Conservation (phyloP, 2,113 vertebrate genomes). For the Apteryx mantelli region DNA sequence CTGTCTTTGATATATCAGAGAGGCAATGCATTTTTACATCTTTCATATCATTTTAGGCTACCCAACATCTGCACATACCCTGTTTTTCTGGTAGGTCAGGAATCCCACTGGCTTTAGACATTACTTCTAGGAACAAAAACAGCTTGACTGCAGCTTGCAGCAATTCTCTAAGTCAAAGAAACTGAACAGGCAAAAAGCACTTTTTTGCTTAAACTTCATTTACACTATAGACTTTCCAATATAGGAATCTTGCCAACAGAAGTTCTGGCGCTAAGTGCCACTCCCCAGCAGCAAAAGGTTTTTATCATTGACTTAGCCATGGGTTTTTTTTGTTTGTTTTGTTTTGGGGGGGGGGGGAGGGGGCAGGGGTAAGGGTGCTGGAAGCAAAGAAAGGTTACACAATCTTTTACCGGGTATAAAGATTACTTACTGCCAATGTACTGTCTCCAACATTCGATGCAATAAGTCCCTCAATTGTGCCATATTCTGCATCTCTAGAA, state of each 20-base stretch:
- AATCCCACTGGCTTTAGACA: neutral
- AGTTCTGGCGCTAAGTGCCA: neutral
- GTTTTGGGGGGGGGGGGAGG: no score
- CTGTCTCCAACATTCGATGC: conserved; percentile 97
- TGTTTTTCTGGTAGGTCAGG: neutral
- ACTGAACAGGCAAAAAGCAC: neutral
- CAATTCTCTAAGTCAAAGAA: neutral
- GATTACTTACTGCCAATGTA: conserved; percentile 92
- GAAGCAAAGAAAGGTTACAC: neutral
- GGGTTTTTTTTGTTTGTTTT: no score
- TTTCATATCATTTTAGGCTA: neutral
- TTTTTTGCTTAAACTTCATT: neutral
- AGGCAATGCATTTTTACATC: neutral
- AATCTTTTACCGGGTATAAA: neutral
- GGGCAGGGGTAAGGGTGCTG: accelerated
- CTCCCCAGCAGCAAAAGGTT: neutral
- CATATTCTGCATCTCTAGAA: conserved; percentile 92
- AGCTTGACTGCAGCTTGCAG: accelerated
- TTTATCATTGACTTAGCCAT: accelerated
- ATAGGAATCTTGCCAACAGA: accelerated
- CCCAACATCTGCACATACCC: neutral
- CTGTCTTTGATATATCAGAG: accelerated
- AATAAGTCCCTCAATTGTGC: conserved; percentile 95
- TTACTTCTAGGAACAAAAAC: neutral
- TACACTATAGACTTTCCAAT: accelerated